Base-by-base conservation (phyloP, 2,797 vertebrate species). In the Triplophysa yarkandensis region DNA sequence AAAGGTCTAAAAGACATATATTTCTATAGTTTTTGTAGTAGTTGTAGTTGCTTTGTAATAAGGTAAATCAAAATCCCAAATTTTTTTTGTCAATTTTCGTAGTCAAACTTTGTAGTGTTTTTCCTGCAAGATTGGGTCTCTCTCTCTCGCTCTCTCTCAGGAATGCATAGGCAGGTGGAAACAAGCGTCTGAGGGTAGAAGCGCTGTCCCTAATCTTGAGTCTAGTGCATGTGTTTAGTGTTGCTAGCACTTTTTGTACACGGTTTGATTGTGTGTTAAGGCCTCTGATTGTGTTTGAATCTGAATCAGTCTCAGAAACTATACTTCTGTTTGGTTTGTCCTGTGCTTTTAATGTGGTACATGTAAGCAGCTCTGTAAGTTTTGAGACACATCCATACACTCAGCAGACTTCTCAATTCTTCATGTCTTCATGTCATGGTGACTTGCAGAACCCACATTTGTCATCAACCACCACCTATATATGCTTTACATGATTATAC, bases 121-220 rank as follows among this genome's bases (percentile, higher is more conserved):
- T 36, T 36, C 68, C 60, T 71, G 32, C 25, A 19, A 39, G 57
- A 65, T 27, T 62, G 50, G 61, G 23, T 71, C 48, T 76, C 73
- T 46, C 50, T 43, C 34, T 32, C 39, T 17, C 43, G 28, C 34
- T n/a, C 32, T 69, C 44, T 58, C 74, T 78, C 50, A 73, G 75
- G 80, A 79, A 83, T 78, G 71, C 25, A 4, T 17, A 72, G 77
- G 72, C 82, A 83, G 80, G 77, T 83, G 72, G 68, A 41, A 72
- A 76, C 82, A 80, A 77, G 74, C 71, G 71, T 71, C 72, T 48
- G 43, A 25, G 60, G 41, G 50, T 43, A 58, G 60, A 79, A 25
- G 34, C 19, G 39, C 23, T 17, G 27, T 68, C 25, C 8, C 21
- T 21, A n/a, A 25, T 54, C 50, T 54, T 4, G 25, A 6, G 9